Conservation (phyloP, 2,113 vertebrate genomes). For the Tragelaphus imberbis region DNA sequence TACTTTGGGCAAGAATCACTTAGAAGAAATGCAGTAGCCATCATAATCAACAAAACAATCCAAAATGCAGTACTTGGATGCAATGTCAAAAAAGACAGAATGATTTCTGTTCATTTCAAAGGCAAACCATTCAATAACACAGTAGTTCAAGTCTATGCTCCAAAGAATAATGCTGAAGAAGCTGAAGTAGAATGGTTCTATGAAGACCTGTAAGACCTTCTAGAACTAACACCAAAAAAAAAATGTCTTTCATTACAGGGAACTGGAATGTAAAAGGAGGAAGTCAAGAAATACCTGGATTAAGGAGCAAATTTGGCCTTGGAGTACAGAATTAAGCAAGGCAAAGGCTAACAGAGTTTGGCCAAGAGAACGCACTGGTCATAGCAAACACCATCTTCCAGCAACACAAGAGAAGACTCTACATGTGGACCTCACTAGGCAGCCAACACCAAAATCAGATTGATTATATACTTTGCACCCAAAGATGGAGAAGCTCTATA, state of each 20-base stretch:
- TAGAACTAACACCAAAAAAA: neutral
- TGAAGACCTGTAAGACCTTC: neutral
- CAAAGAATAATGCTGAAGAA: neutral
- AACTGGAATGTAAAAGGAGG: neutral
- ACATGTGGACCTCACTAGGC: neutral
- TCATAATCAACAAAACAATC: neutral
- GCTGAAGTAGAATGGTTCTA: neutral
- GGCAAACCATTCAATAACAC: neutral
- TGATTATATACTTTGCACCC: neutral
- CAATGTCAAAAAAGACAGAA: neutral
- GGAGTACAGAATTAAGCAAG: neutral
- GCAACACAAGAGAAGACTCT: neutral
- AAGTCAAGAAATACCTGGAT: neutral
- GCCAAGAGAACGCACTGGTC: neutral
- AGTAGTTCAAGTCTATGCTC: neutral
- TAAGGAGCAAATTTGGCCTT: neutral
- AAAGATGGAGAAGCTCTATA: neutral
- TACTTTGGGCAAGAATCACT: neutral
- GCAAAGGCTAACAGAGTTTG: neutral
- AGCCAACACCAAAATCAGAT: neutral
- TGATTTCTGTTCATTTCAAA: neutral
- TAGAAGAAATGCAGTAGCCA: neutral
- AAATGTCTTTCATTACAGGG: neutral
- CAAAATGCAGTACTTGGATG: neutral
- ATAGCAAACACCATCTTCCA: neutral